Evolutionary conservation across 2,797 vertebrate genomes (phyloP), one percentile per base, ranked within the genome.

Genomic region (Ctenopoma kingsleyae): DNA sequence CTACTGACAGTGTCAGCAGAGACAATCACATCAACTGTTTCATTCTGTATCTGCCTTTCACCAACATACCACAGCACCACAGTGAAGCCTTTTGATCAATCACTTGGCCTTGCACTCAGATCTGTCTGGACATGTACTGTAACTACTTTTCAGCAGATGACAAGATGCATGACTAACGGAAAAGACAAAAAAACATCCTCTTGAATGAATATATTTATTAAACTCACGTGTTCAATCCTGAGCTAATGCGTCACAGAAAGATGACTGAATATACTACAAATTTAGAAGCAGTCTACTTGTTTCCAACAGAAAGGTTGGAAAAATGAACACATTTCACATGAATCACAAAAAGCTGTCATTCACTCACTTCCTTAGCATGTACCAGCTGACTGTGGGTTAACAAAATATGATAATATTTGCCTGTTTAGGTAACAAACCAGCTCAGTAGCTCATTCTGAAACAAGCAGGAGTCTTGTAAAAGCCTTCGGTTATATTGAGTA

Each of bases 151-250:
- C 8, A 6, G 38, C 16, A 4, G 51, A 57, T n/a, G 43, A 76
- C 32, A 13, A 43, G 32, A 25, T 65, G 46, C 16, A 54, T 74
- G 83, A 82, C 47, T 86, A 66, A 82, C 16, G 32, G 67, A 71
- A 61, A 76, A 58, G 35, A 44, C 8, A 10, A 9, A 32, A 71
- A 53, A 78, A 64, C 22, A 2, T n/a, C 17, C 32, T 22, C 54
- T 25, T 68, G 65, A 74, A 66, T 40, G 47, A 70, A 62, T 15
- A 46, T 16, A 41, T 60, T 44, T 44, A 51, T 3, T 43, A 22
- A 19, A 60, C 17, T n/a, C 62, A 27, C 8, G 16, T 57, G 62
- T 55, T 68, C 30, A 47, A 27, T 23, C 46, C 58, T 61, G 30
- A 74, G 70, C 49, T 27, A 48, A 8, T 43, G 68, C 65, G 63